phyloP scores from a whole-genome alignment of 2,797 vertebrate genomes.

The Bryconaethiops microstoma region DNA sequence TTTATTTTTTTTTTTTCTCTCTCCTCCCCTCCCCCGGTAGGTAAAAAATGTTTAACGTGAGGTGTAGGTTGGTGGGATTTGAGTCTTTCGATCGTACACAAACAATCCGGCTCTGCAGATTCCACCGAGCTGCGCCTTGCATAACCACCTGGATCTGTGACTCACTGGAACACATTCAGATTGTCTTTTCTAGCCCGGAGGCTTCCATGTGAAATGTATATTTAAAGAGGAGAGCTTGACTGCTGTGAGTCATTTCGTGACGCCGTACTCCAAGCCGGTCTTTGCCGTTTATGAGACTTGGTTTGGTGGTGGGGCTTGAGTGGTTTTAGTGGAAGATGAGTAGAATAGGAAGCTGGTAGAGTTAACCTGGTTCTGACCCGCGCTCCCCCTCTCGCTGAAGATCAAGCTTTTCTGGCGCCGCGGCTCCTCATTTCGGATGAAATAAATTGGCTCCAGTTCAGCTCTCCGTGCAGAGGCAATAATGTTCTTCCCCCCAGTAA shows the following conservation, averaged over 20 bases:
- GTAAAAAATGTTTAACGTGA: not conserved
- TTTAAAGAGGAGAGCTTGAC: conserved; percentile 32
- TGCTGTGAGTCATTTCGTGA: conserved; percentile 24
- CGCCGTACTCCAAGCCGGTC: not conserved
- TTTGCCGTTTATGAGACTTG: not conserved
- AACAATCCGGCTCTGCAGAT: conserved; percentile 56
- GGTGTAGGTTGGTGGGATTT: conserved; percentile 42
- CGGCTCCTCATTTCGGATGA: not conserved
- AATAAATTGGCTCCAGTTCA: not conserved
- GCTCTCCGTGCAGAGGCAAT: conserved; percentile 4
- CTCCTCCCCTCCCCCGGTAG: not conserved
- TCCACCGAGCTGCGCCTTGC: conserved; percentile 42
- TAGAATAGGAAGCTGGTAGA: conserved; percentile 11
- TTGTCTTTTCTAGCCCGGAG: conserved; percentile 27
- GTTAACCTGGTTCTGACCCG: conserved; percentile 30
- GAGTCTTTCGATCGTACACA: conserved; percentile 51
- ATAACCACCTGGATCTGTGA: conserved; percentile 47
- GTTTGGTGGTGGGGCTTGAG: not conserved
- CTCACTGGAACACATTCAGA: conserved; percentile 35
- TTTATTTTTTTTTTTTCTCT: not conserved
- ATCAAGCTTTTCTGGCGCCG: not conserved
- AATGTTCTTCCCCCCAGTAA: conserved; percentile 7
- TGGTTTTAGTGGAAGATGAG: conserved; percentile 12
- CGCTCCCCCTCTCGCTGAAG: not conserved
- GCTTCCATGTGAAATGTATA: conserved; percentile 33